Percentiles rank a stretch among this genome's conserved stretches.
phyloP scores from a whole-genome alignment of 2,888 invertebrate species.

The Ophioninae sp. region DNA sequence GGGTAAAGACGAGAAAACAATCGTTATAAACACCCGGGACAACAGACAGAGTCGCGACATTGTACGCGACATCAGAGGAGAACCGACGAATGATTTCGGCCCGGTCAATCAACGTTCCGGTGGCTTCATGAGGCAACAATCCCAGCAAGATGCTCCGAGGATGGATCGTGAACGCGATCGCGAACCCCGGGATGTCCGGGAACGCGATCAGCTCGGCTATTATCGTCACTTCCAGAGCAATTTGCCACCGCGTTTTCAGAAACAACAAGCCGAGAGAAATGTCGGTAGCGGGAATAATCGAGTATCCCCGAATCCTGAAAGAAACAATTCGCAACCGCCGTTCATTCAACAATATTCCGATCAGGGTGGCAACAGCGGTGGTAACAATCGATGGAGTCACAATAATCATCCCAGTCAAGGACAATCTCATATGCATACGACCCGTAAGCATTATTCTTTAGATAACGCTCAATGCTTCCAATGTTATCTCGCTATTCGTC shows the following conservation, averaged over 20 bases:
- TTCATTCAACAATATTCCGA: conserved; percentile 78
- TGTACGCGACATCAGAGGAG: conserved; percentile 24
- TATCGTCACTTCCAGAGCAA: conserved; percentile 90
- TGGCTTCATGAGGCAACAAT: conserved; percentile 67
- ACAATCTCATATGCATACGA: conserved; percentile 56
- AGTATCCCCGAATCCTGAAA: conserved; percentile 77
- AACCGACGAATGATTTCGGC: conserved; percentile 65
- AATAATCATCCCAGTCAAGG: conserved; percentile 71
- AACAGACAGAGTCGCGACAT: conserved; percentile 24
- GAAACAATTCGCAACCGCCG: conserved; percentile 72
- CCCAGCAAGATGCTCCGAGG: conserved; percentile 59
- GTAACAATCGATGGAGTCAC: conserved; percentile 74
- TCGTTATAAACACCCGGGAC: conserved; percentile 62
- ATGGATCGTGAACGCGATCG: conserved; percentile 78
- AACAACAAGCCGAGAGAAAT: conserved; percentile 84
- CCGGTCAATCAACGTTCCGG: conserved; percentile 63
- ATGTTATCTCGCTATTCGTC: background rate
- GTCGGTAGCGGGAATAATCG: conserved; percentile 70
- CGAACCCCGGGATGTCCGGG: conserved; percentile 77
- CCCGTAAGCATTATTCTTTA: conserved; percentile 35
- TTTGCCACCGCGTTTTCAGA: conserved; percentile 92
- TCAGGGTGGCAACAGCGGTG: conserved; percentile 63
- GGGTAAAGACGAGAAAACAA: conserved; percentile 71
- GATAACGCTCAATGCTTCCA: background rate
- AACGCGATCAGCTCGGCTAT: conserved; percentile 84